phyloP scores from a whole-genome alignment of 2,888 invertebrate genomes.

The Eristalis intricaria region DNA sequence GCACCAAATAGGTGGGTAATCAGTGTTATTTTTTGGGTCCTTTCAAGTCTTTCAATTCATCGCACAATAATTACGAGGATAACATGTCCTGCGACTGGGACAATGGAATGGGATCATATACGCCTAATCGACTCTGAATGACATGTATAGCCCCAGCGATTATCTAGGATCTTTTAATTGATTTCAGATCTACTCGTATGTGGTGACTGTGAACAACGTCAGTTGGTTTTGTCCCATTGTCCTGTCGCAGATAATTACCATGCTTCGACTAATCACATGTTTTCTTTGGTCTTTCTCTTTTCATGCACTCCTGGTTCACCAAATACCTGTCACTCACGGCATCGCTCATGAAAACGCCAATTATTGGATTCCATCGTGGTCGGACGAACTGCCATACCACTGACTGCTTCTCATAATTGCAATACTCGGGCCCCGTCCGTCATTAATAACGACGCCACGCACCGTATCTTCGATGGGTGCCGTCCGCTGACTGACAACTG shows the following conservation, averaged over 20 bases:
- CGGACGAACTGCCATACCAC: constrained; percentile 38
- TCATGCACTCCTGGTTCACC: constrained; percentile 58
- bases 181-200: constrained; percentile 52
- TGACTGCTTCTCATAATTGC: constrained; percentile 68
- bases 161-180: constrained; percentile 70
- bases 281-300: constrained; percentile 66
- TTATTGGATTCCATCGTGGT: constrained; percentile 68
- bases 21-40: constrained; percentile 38
- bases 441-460: constrained; percentile 70
- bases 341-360: constrained; percentile 67
- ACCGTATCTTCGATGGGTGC: constrained; percentile 63
- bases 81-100: constrained; percentile 58
- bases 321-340: constrained; percentile 70
- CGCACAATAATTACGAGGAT: constrained; percentile 48
- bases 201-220: constrained; percentile 48
- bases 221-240: constrained; percentile 64
- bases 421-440: constrained; percentile 47
- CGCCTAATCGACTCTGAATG: constrained; percentile 38
- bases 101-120: constrained; percentile 52
- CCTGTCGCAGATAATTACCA: constrained; percentile 62
- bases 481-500: constrained; percentile 68
- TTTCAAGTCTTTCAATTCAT: constrained; percentile 59
- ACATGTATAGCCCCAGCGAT: constrained; percentile 31
- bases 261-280: constrained; percentile 62
- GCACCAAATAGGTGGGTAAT: constrained; percentile 29